Evolutionary conservation across 2,113 vertebrate species (phyloP), one percentile per base, ranked within the genome.

Genomic region (Neomonachus schauinslandi): DNA sequence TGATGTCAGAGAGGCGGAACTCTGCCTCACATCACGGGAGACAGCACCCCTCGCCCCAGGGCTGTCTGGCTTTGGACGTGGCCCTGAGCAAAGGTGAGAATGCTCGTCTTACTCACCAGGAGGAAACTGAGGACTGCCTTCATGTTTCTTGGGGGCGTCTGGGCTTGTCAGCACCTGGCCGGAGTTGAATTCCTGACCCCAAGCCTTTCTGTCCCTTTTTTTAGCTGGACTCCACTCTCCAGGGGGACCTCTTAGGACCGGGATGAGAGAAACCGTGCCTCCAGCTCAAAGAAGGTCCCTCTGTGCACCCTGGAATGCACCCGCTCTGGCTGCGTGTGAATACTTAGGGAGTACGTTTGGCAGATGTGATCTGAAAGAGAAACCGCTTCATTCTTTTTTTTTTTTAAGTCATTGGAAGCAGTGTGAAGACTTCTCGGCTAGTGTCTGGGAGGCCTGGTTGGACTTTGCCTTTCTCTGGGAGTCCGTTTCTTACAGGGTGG

Each of bases 1-100:
- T 98, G 98, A 97, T 96, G 97, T 98, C 98, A 98, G 87, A 95
- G 95, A 95, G 97, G 95, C 79, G 98, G 97, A 90, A 77, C 97
- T 10, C 22, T 0, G 90, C 92, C 94, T 91, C 88, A 51, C 12
- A 49, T 36, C 11, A 4, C 55, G 15, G 26, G 69, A 84, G 80
- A 53, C 69, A 8, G 26, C 71, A 28, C 51, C 91, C 91, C 93
- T 49, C 14, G 55, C n/a, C 96, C 80, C 46, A 31, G 3, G 10
- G 4, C 69, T 46, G 13, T 51, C 18, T 26, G 59, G 55, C 85
- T 51, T 28, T 6, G 57, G 61, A 31, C 49, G 49, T 51, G 1
- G 55, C 42, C 71, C 18, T 3, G 21, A 59, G 33, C 3, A 4
- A 61, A 95, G 94, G 96, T 96, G 67, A 97, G 94, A 7, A 7